Conservation (phyloP, 2,113 vertebrate genomes). For the Lynx canadensis region DNA sequence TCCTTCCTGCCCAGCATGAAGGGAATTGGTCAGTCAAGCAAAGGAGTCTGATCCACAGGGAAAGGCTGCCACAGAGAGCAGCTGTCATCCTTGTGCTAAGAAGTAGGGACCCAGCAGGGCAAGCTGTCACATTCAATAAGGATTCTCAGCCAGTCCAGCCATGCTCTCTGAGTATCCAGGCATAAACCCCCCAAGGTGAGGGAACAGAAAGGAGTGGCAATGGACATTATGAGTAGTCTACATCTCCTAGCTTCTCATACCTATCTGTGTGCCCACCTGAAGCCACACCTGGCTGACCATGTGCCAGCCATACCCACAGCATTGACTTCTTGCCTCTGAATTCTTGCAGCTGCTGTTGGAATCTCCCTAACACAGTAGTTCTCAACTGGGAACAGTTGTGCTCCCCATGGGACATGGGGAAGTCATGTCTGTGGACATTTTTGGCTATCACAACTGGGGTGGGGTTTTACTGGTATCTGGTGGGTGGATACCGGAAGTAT, state of each 20-base stretch:
- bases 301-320: not conserved
- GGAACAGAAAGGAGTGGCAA: not conserved
- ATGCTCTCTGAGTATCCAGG: not conserved
- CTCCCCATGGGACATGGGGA: not conserved
- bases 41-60: not conserved
- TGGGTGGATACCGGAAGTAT: not conserved
- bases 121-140: slow-evolving; percentile 60
- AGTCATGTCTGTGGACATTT: not conserved
- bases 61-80: not conserved
- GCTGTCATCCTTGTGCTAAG: slow-evolving; percentile 49
- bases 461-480: not conserved
- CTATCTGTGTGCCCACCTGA: not conserved
- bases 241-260: not conserved
- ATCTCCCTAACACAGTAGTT: not conserved
- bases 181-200: not conserved
- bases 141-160: not conserved
- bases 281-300: not conserved
- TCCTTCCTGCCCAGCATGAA: not conserved
- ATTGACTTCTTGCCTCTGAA: not conserved
- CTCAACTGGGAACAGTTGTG: not conserved
- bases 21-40: slow-evolving; percentile 11
- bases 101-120: slow-evolving; percentile 1
- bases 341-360: not conserved
- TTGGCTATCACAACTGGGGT: not conserved
- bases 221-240: not conserved